Evolutionary conservation across 2,888 invertebrate species (phyloP).

Genomic region (Polia nebulosa): DNA sequence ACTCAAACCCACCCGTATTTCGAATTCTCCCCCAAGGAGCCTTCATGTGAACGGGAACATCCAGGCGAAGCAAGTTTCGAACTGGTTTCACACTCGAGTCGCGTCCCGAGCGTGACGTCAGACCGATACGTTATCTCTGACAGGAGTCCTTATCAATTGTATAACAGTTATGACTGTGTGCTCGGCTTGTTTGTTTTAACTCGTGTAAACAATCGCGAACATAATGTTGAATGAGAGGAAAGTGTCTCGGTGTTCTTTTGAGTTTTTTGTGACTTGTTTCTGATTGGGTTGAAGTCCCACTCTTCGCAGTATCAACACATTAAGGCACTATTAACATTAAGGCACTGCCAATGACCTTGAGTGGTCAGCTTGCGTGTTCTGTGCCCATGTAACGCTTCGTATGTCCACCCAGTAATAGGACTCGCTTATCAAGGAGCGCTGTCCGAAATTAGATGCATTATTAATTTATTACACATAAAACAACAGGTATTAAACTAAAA

Average conservation of each 20-base stretch:
- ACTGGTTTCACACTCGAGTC: background rate
- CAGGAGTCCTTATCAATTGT: conserved; percentile 54
- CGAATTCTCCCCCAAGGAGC: too few relatives aligned
- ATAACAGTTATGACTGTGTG: conserved; percentile 27
- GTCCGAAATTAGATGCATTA: too few relatives aligned
- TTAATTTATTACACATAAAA: too few relatives aligned
- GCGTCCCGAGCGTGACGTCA: conserved; percentile 25
- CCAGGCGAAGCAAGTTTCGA: too few relatives aligned
- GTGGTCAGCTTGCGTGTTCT: too few relatives aligned
- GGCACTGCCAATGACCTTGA: too few relatives aligned
- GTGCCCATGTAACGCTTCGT: too few relatives aligned
- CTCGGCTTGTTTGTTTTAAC: conserved; percentile 32
- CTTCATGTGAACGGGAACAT: too few relatives aligned
- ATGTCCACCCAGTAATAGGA: too few relatives aligned
- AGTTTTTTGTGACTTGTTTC: background rate
- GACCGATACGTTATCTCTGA: conserved; percentile 32
- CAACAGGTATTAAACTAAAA: too few relatives aligned
- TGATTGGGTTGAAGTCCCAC: background rate
- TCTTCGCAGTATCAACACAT: background rate
- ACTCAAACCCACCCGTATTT: too few relatives aligned
- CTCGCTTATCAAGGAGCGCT: too few relatives aligned
- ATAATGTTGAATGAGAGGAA: conserved; percentile 6
- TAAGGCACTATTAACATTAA: background rate
- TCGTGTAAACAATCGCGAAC: conserved; percentile 14
- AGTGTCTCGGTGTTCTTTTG: background rate